These are phyloP conservation scores for Pseudomyrmex flavicornis DNA, from an alignment of 1,140 invertebrate species.

Conservation along the genomic window DNA sequence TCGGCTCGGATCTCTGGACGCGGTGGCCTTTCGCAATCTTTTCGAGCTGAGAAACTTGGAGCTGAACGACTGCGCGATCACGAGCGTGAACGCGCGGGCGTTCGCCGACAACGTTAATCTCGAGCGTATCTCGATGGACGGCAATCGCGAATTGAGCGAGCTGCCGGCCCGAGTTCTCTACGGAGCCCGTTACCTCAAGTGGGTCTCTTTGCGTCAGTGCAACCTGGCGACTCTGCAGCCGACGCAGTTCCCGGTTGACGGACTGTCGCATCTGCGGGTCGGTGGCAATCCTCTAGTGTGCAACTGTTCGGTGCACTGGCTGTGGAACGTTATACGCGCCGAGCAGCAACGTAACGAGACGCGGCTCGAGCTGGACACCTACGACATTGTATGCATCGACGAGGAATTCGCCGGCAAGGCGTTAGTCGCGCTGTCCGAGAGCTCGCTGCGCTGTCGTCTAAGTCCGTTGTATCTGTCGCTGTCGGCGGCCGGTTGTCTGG, in stretches of 20 bases:
- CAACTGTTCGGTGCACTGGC: slow-evolving; percentile 94
- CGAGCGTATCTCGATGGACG: slow-evolving; percentile 91
- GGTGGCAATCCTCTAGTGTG: slow-evolving; percentile 94
- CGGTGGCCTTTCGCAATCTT: slow-evolving; percentile 92
- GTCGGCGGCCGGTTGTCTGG: slow-evolving; percentile 77
- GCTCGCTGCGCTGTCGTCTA: slow-evolving; percentile 79
- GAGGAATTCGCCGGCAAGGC: slow-evolving; percentile 80
- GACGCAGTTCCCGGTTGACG: slow-evolving; percentile 92
- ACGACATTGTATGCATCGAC: slow-evolving; percentile 81
- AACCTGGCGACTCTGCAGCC: slow-evolving; percentile 90
- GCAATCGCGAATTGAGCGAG: slow-evolving; percentile 89
- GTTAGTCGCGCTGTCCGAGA: slow-evolving; percentile 78
- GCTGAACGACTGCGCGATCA: slow-evolving; percentile 89
- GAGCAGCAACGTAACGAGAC: slow-evolving; percentile 80
- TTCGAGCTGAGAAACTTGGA: slow-evolving; percentile 91
- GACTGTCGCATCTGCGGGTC: slow-evolving; percentile 89
- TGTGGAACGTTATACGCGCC: slow-evolving; percentile 90
- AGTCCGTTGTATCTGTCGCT: slow-evolving; percentile 80
- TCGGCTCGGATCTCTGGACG: slow-evolving; percentile 88
- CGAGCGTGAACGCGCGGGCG: slow-evolving; percentile 89
- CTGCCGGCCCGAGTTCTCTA: slow-evolving; percentile 91
- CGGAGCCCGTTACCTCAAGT: slow-evolving; percentile 90
- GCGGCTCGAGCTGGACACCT: slow-evolving; percentile 78
- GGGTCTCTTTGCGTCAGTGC: slow-evolving; percentile 89
- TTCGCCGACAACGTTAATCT: slow-evolving; percentile 94